These are phyloP conservation scores for Thaleichthys pacificus DNA, from an alignment of 2,797 vertebrate species.

Conservation along the genomic window DNA sequence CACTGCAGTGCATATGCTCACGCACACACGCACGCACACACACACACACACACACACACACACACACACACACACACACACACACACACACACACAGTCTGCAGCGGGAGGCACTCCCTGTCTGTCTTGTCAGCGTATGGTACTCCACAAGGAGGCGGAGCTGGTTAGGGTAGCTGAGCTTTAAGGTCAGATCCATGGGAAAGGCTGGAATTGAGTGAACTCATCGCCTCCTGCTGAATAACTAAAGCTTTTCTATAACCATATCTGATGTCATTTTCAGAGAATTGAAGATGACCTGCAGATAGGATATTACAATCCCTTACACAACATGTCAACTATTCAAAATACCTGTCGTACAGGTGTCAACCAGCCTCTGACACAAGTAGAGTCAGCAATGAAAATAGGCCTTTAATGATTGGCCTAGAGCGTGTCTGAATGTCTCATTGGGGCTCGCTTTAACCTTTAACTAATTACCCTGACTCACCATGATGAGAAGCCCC, in stretches of 20 bases:
- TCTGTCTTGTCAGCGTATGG: conserved; percentile 44
- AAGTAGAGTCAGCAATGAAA: conserved; percentile 22
- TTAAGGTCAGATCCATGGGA: conserved; percentile 26
- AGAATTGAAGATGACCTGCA: background rate
- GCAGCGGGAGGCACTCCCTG: conserved; percentile 65
- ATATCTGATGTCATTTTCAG: background rate
- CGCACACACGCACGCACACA: conserved; percentile 21
- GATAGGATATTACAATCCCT: background rate
- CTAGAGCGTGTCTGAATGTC: conserved; percentile 51
- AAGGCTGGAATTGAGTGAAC: background rate
- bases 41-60: conserved; percentile 14
- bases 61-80: conserved; percentile 7
- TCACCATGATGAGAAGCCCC: conserved; percentile 45
- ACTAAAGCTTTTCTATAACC: background rate
- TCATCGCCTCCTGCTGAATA: background rate
- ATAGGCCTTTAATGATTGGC: conserved; percentile 45
- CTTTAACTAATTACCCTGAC: conserved; percentile 63
- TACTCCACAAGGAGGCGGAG: conserved; percentile 16
- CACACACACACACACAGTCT: conserved; percentile 18
- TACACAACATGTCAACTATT: background rate
- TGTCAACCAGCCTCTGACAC: conserved; percentile 10
- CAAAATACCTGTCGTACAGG: conserved; percentile 16
- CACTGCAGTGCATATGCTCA: conserved; percentile 42
- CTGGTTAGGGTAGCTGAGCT: conserved; percentile 19
- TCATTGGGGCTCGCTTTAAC: conserved; percentile 64